Percentiles rank a stretch among this genome's conserved stretches.
These are phyloP conservation scores for Podarcis muralis DNA, from an alignment of 2,113 vertebrate genomes.

Conservation along the genomic window DNA sequence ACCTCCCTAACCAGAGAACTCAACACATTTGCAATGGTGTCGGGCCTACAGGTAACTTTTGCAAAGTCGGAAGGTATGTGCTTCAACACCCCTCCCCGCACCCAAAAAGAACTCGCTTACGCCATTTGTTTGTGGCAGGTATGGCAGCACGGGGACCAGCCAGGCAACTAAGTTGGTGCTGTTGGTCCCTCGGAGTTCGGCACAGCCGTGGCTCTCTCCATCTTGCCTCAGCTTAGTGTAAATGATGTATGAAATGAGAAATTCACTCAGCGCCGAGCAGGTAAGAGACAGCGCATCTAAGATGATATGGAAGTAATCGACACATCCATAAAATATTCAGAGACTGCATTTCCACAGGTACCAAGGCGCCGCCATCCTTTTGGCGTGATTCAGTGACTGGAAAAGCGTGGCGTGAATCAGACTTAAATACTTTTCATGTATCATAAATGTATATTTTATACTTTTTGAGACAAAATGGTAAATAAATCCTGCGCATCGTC, in stretches of 20 bases:
- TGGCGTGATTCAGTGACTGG: neutral
- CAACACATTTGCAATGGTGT: no score
- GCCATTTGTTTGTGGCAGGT: no score
- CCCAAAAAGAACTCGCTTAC: no score
- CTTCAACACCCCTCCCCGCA: no score
- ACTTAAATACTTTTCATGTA: neutral
- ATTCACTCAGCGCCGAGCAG: neutral
- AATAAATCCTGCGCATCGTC: neutral
- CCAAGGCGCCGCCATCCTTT: neutral
- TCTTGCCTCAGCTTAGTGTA: neutral
- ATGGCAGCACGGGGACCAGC: no score
- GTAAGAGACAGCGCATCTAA: neutral
- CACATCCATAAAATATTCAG: constrained; percentile 4
- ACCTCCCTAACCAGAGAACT: no score
- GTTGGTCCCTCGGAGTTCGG: no score
- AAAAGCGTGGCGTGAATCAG: neutral
- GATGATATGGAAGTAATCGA: neutral
- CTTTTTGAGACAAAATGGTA: neutral
- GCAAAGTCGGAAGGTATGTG: no score
- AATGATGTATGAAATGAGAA: constrained; percentile 13
- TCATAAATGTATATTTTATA: neutral
- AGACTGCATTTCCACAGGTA: neutral
- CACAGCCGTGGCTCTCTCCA: no score
- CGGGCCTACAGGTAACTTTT: no score
- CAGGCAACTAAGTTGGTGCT: no score